phyloP scores from a whole-genome alignment of 1,140 invertebrate genomes.

The Zaprionus kolodkinae region DNA sequence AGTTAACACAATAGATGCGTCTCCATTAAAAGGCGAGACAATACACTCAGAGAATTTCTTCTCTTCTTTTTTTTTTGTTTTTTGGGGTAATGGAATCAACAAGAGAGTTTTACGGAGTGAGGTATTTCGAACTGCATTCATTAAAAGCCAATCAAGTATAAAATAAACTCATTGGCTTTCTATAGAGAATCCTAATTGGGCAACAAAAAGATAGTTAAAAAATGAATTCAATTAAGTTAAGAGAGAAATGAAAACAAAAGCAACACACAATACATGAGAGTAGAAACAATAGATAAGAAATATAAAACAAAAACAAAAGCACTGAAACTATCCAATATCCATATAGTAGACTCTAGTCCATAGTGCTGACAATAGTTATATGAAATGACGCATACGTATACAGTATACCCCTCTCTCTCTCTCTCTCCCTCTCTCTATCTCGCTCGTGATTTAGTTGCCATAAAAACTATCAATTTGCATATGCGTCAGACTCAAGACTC shows the following conservation, averaged over 20 bases:
- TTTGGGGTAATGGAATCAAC: slow-evolving; percentile 21
- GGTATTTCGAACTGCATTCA: slow-evolving; percentile 56
- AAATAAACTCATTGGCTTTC: slow-evolving; percentile 79
- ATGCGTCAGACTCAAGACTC: not conserved
- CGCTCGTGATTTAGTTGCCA: slow-evolving; percentile 2
- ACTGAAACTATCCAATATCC: slow-evolving; percentile 9
- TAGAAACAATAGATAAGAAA: slow-evolving; percentile 8
- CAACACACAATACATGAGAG: slow-evolving; percentile 12
- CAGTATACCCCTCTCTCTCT: not conserved
- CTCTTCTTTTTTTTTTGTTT: slow-evolving; percentile 14
- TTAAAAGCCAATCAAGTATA: slow-evolving; percentile 69
- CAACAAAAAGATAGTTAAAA: slow-evolving; percentile 72
- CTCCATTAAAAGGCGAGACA: not conserved
- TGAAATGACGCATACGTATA: slow-evolving; percentile 34
- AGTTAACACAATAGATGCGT: slow-evolving; percentile 5
- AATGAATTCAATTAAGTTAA: slow-evolving; percentile 68
- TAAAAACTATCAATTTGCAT: slow-evolving; percentile 45
- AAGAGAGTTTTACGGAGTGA: not conserved
- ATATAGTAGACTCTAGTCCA: not conserved
- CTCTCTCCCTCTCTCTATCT: not conserved
- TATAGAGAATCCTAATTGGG: slow-evolving; percentile 77
- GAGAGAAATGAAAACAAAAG: slow-evolving; percentile 38
- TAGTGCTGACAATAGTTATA: slow-evolving; percentile 25
- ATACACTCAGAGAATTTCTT: slow-evolving; percentile 15
- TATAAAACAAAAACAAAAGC: slow-evolving; percentile 13